Evolutionary conservation across 2,797 vertebrate genomes (phyloP).

Genomic region (Gymnodraco acuticeps): DNA sequence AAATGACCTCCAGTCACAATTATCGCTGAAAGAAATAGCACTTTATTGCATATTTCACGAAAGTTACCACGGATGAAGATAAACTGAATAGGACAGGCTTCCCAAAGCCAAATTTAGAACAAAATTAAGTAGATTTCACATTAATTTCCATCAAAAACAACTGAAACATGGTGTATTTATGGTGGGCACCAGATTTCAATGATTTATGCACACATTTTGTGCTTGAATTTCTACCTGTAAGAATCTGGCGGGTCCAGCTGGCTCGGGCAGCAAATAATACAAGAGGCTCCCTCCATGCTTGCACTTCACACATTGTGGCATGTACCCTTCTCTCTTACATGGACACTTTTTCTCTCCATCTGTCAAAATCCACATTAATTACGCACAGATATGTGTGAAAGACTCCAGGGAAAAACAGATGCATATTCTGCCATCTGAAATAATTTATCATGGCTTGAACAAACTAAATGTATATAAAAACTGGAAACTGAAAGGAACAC

Average conservation of each 20-base stretch:
- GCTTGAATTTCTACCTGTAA: conserved; percentile 79
- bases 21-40: conserved; percentile 72
- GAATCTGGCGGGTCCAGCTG: conserved; percentile 83
- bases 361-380: conserved; percentile 90
- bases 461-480: conserved; percentile 80
- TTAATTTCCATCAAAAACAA: conserved; percentile 55
- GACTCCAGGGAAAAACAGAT: conserved; percentile 85
- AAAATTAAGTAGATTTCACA: conserved; percentile 61
- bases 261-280: conserved; percentile 76
- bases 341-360: conserved; percentile 86
- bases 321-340: conserved; percentile 86
- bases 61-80: conserved; percentile 70
- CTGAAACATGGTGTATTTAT: conserved; percentile 58
- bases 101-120: conserved; percentile 63
- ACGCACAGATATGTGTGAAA: conserved; percentile 85
- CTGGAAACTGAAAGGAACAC: conserved; percentile 42
- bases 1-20: conserved; percentile 81
- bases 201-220: conserved; percentile 63
- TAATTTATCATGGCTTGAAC: conserved; percentile 71
- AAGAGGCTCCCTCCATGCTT: conserved; percentile 81
- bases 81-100: conserved; percentile 51
- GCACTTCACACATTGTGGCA: conserved; percentile 87
- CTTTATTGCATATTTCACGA: conserved; percentile 73
- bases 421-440: conserved; percentile 84
- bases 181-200: conserved; percentile 60